Evolutionary conservation across 2,888 invertebrate genomes (phyloP).

Genomic region (Hofmannophila pseudospretella): DNA sequence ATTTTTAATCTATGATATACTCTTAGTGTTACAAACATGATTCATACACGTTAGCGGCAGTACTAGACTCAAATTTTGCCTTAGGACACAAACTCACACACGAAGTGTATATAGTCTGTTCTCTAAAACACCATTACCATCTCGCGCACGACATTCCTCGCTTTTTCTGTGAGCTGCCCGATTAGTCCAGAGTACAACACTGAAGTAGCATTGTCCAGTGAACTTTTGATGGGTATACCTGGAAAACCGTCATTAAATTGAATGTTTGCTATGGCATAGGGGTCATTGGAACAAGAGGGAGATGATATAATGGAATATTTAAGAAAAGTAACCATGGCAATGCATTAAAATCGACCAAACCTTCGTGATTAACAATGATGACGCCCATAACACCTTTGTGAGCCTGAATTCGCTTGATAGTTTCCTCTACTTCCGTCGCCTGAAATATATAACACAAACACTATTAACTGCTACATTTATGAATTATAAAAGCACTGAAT

Average conservation of each 20-base stretch:
- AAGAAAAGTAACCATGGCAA: conserved; percentile 12
- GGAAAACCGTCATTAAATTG: conserved; percentile 21
- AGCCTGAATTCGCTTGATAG: conserved; percentile 96
- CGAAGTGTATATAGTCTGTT: too few relatives aligned
- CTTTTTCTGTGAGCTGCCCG: conserved; percentile 94
- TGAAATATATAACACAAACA: conserved; percentile 37
- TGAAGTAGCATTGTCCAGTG: conserved; percentile 96
- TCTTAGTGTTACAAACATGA: too few relatives aligned
- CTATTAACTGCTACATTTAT: neutral
- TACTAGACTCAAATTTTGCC: too few relatives aligned
- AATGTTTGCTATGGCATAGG: neutral
- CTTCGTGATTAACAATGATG: conserved; percentile 97
- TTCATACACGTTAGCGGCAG: too few relatives aligned
- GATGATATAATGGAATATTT: neutral
- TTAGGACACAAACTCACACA: too few relatives aligned
- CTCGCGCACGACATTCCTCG: conserved; percentile 94
- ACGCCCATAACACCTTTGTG: conserved; percentile 99
- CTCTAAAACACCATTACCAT: too few relatives aligned
- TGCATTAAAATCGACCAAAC: conserved; percentile 76
- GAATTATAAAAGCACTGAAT: neutral
- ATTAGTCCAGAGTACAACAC: conserved; percentile 96
- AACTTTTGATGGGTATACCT: conserved; percentile 94
- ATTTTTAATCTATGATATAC: too few relatives aligned
- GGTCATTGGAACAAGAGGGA: conserved; percentile 7
- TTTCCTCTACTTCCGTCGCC: conserved; percentile 96